Conservation (phyloP, 2,797 vertebrate genomes). For the Triplophysa bombifrons region DNA sequence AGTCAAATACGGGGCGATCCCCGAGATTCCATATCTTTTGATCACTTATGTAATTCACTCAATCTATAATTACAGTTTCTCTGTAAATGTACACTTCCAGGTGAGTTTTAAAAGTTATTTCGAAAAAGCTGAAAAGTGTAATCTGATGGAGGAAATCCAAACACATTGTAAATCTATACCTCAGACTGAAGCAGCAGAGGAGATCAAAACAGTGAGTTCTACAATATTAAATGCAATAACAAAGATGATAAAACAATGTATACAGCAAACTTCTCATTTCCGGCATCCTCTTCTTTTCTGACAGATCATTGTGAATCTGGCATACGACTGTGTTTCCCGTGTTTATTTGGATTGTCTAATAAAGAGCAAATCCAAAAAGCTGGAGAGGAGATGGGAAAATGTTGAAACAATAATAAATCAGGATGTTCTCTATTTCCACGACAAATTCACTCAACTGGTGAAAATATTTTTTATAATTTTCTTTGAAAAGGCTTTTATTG, state of each 20-base stretch:
- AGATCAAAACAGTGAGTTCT: constrained; percentile 42
- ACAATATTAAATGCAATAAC: background rate
- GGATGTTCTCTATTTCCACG: constrained; percentile 58
- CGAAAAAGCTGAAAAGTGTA: background rate
- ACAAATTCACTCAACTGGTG: constrained; percentile 58
- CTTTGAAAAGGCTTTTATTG: background rate
- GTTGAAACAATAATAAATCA: constrained; percentile 38
- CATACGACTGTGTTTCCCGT: constrained; percentile 37
- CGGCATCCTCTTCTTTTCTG: background rate
- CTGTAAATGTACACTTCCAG: constrained; percentile 52
- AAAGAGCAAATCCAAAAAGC: constrained; percentile 1
- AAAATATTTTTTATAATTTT: constrained; percentile 25
- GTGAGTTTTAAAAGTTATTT: constrained; percentile 63
- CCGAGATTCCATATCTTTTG: no score
- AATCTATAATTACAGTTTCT: background rate
- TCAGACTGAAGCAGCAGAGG: constrained; percentile 1
- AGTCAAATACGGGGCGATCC: no score
- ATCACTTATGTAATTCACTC: no score
- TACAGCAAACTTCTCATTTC: background rate
- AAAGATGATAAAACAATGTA: background rate
- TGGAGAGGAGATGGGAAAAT: constrained; percentile 59
- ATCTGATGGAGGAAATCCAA: background rate
- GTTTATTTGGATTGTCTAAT: constrained; percentile 64
- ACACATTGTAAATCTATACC: constrained; percentile 17
- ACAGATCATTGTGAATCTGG: constrained; percentile 45